Percentiles rank a stretch among this genome's conserved stretches.
phyloP scores from a whole-genome alignment of 2,797 vertebrate genomes.

The Sternotherus odoratus region DNA sequence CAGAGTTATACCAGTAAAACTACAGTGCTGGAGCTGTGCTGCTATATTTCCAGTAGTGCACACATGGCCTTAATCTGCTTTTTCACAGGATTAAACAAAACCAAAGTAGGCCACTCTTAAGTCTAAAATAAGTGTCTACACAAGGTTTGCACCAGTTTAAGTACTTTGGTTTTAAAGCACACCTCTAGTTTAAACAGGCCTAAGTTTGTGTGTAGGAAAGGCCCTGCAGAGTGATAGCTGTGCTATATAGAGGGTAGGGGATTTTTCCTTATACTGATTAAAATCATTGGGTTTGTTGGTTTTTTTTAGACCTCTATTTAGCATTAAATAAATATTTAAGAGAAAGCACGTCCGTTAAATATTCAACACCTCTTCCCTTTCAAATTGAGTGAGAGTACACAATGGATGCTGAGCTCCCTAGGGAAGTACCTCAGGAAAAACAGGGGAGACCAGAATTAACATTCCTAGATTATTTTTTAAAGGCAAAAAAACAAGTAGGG shows the following conservation, averaged over 20 bases:
- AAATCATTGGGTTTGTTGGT: slow-evolving; percentile 66
- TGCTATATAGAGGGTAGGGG: slow-evolving; percentile 59
- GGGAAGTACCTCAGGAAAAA: slow-evolving; percentile 62
- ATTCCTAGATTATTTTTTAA: not conserved
- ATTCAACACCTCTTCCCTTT: slow-evolving; percentile 76
- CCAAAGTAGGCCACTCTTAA: not conserved
- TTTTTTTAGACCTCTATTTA: slow-evolving; percentile 76
- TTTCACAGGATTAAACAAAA: not conserved
- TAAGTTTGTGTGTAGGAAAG: slow-evolving; percentile 23
- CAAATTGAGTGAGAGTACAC: slow-evolving; percentile 69
- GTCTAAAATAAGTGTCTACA: rapidly evolving
- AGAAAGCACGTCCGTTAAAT: slow-evolving; percentile 73
- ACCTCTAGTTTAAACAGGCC: not conserved
- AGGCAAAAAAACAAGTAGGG: not conserved
- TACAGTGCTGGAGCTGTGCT: not conserved
- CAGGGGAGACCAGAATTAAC: slow-evolving; percentile 35
- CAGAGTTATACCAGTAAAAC: not conserved
- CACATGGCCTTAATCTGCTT: not conserved
- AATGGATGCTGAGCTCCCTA: slow-evolving; percentile 61
- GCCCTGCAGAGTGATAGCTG: slow-evolving; percentile 46
- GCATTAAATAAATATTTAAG: slow-evolving; percentile 75
- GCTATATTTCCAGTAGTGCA: not conserved
- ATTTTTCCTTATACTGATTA: slow-evolving; percentile 69
- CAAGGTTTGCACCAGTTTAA: not conserved
- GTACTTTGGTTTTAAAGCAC: not conserved